Conservation (phyloP, 53 echinoderm and acorn worm genomes). For the Henricia sp. region DNA sequence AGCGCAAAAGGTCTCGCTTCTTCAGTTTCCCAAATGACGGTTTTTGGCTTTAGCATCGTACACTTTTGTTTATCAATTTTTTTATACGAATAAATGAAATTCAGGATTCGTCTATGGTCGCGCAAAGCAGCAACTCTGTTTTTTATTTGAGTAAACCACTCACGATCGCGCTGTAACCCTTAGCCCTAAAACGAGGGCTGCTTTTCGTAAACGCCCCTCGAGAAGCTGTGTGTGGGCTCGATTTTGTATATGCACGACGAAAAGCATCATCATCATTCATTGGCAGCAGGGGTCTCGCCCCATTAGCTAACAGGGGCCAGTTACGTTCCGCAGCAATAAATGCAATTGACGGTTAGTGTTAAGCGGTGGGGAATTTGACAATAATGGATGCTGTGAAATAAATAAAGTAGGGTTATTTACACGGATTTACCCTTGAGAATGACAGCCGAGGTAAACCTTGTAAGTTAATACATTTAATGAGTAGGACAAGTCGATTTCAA, state of each 20-base stretch:
- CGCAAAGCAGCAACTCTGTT: too few species aligned
- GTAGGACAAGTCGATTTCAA: neutral
- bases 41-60: neutral
- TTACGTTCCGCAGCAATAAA: neutral
- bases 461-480: constrained; percentile 51
- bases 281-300: neutral
- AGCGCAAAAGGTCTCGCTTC: neutral
- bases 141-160: too few species aligned
- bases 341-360: constrained; percentile 23
- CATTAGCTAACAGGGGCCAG: neutral
- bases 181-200: neutral
- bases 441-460: constrained; percentile 48
- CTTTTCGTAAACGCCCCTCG: too few species aligned
- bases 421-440: constrained; percentile 48
- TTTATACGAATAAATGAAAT: too few species aligned
- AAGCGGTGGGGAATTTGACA: constrained; percentile 1
- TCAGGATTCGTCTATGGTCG: too few species aligned
- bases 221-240: constrained; percentile 45
- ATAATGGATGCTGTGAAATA: constrained; percentile 58
- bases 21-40: neutral
- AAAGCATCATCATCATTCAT: constrained; percentile 54
- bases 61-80: too few species aligned
- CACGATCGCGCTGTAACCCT: neutral
- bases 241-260: constrained; percentile 33
- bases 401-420: constrained; percentile 51